Conservation (phyloP, 2,888 invertebrate species). For the Keiferia lycopersicella region DNA sequence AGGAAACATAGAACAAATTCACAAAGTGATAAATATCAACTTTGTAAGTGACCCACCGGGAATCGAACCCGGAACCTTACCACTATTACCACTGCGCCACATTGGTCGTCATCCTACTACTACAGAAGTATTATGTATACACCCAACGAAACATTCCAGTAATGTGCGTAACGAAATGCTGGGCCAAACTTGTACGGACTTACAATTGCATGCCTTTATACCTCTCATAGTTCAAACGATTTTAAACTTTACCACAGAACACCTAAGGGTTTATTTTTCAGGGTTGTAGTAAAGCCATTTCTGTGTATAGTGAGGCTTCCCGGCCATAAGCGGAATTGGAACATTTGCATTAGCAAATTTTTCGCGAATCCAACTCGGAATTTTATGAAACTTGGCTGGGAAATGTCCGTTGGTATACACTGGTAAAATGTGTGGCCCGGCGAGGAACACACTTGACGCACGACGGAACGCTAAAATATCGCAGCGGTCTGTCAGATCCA, state of each 20-base stretch:
- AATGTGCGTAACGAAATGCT: conserved; percentile 19
- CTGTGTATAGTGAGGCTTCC: not conserved
- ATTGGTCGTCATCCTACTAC: too few species aligned
- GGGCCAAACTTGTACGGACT: conserved; percentile 12
- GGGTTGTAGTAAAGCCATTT: not conserved
- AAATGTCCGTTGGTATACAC: not conserved
- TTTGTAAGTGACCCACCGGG: too few species aligned
- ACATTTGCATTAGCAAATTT: conserved; percentile 17
- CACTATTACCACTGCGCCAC: too few species aligned
- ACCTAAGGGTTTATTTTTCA: not conserved
- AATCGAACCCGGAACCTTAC: too few species aligned
- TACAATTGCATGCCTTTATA: not conserved
- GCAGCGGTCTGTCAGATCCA: too few species aligned
- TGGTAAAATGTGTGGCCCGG: too few species aligned
- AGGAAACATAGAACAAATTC: too few species aligned
- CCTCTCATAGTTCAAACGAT: not conserved
- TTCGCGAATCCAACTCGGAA: conserved; percentile 8
- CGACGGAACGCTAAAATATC: too few species aligned
- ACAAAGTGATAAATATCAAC: too few species aligned
- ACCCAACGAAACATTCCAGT: conserved; percentile 12
- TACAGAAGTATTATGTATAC: too few species aligned
- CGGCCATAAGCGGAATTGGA: conserved; percentile 18
- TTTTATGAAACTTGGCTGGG: conserved; percentile 4
- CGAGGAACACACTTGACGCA: too few species aligned
- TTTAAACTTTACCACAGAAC: not conserved